Evolutionary conservation across 2,888 invertebrate species (phyloP).

Genomic region (Drosophila melanosoma): DNA sequence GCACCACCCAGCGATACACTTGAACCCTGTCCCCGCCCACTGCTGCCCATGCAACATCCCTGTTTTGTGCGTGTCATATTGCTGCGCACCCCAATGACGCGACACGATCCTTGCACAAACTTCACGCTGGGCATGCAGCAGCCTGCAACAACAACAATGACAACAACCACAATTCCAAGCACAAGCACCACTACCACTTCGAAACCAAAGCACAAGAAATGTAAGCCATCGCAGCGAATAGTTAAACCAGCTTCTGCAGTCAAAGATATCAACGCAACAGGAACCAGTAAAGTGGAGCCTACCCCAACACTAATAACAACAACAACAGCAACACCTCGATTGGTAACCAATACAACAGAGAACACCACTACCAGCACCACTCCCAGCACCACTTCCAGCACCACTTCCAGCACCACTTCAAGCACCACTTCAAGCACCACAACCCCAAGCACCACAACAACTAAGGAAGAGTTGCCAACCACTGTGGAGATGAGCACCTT

Average conservation of each 20-base stretch:
- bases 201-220: conserved; percentile 33
- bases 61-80: conserved; percentile 61
- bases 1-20: neutral
- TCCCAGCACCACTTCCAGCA: neutral
- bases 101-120: conserved; percentile 63
- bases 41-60: conserved; percentile 58
- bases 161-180: conserved; percentile 2
- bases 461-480: conserved; percentile 10
- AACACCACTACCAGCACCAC: neutral
- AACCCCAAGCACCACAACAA: conserved; percentile 10
- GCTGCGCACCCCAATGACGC: conserved; percentile 52
- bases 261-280: neutral
- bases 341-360: conserved; percentile 1
- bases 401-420: neutral
- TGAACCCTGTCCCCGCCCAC: conserved; percentile 29
- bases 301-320: conserved; percentile 4
- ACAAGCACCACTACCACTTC: neutral
- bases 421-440: neutral
- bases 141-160: neutral
- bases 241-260: too few relatives aligned
- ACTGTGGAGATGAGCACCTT: conserved; percentile 5
- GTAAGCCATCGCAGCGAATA: conserved; percentile 26
- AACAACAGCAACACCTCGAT: neutral
- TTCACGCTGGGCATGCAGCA: conserved; percentile 35
- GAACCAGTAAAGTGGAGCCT: conserved; percentile 8